Percentiles rank a stretch among this genome's conserved stretches.
Evolutionary conservation across 1,140 invertebrate genomes (phyloP).

Genomic region (Holotrichia oblita): DNA sequence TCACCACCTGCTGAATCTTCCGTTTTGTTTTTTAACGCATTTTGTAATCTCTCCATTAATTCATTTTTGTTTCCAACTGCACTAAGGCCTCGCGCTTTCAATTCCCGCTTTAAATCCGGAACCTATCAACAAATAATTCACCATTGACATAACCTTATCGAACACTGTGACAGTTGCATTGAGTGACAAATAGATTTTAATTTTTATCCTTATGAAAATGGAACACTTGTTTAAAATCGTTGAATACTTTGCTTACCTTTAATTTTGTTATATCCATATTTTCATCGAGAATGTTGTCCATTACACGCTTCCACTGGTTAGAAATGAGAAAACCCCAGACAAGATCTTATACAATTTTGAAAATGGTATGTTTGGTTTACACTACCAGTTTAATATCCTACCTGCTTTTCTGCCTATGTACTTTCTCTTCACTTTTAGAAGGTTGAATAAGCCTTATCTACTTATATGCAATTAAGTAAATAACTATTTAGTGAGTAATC

Average conservation of each 20-base stretch:
- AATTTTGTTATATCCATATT: conserved; percentile 53
- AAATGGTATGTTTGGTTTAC: background rate
- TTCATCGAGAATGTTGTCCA: conserved; percentile 19
- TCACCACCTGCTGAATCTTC: conserved; percentile 61
- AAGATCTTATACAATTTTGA: background rate
- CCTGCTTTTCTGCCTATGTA: background rate
- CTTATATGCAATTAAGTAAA: no score
- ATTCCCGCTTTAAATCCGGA: conserved; percentile 80
- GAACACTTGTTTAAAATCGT: background rate
- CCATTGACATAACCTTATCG: conserved; percentile 44
- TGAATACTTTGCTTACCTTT: conserved; percentile 46
- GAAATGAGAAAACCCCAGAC: background rate
- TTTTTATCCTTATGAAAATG: conserved; percentile 6
- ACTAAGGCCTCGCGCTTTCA: conserved; percentile 78
- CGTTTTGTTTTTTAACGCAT: conserved; percentile 67
- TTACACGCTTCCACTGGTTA: background rate
- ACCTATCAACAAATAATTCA: conserved; percentile 64
- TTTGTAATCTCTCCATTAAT: conserved; percentile 76
- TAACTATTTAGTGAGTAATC: no score
- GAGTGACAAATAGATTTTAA: conserved; percentile 17
- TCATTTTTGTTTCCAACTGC: conserved; percentile 83
- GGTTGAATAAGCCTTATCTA: no score
- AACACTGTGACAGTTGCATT: background rate
- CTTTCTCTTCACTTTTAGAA: background rate
- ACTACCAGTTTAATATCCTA: background rate